Base-by-base conservation (phyloP, 2,888 invertebrate species). In the Phlogophora meticulosa region DNA sequence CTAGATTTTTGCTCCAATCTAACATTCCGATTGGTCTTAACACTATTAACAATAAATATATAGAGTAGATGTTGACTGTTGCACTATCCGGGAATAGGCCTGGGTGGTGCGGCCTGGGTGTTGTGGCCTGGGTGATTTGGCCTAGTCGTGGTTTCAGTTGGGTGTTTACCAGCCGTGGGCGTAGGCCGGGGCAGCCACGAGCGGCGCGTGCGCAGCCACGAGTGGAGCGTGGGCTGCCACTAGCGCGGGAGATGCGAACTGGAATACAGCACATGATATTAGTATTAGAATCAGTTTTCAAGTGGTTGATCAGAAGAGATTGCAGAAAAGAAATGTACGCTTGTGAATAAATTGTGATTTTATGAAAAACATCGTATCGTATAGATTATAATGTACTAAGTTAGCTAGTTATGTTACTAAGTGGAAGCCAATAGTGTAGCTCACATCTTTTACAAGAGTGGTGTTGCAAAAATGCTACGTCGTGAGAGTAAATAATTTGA, bases 171-270 rank as follows among this genome's bases (percentile, higher is more conserved):
- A 95, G 68, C 87, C 94, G 77, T 94, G 94, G 66, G 88, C 94
- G 59, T 87, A 87, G 56, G 92, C 89, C 9, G 92, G 84, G 0
- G 93, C 93, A 17, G 92, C 92, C 1, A 90, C 85, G 75, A 88
- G 13, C 49, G 90, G 89, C 17, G 89, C 91, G 72, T 92, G 93
- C 34, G 93, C 93, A 36, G 92, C 92, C 9, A 91, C 92, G 17
- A 91, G 84, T 20, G 63, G 92, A 10, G 90, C 90, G 20, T 86
- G 92, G n/a, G 92, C 92, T 36, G 90, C 92, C 0, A 89, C 93
- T 2, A 92, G 87, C 28, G 87, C 90, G 13, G 95, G 94, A 28
- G 93, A 87, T 0, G 95, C 93, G 48, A 95, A 90, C 95, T 95
- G 85, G 2, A 82, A 83, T 28, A 43, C 13, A 17, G 4, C 0